Percentiles rank a stretch among this genome's conserved stretches.
Conservation (phyloP, 2,113 vertebrate species). For the Etheostoma spectabile region DNA sequence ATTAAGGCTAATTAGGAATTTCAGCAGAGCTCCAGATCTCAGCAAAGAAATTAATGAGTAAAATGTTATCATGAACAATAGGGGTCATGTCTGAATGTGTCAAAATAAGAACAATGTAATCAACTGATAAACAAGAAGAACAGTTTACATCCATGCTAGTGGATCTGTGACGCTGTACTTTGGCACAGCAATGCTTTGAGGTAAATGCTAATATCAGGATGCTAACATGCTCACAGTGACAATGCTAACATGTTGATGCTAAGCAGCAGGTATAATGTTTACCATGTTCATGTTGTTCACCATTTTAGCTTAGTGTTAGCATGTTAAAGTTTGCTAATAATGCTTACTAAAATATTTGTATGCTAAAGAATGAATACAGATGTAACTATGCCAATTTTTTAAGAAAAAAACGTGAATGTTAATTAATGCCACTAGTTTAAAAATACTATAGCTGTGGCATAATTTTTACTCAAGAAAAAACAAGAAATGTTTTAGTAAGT, state of each 20-base stretch:
- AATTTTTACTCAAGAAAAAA: not conserved
- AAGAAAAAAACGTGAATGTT: not conserved
- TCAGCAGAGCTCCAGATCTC: not conserved
- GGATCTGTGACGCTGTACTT: not conserved
- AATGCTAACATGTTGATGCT: too few species aligned
- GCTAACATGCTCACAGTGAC: not conserved
- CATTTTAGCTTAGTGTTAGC: not conserved
- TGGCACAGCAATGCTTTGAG: not conserved
- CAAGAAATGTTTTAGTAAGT: not conserved
- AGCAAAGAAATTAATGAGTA: not conserved
- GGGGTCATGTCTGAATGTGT: not conserved
- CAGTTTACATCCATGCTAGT: not conserved
- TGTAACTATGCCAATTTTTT: not conserved
- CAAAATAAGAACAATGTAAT: not conserved
- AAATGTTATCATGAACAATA: not conserved
- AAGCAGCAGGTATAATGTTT: not conserved
- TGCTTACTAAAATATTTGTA: not conserved
- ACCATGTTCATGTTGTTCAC: not conserved
- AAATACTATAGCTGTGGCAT: not conserved
- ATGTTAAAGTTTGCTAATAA: not conserved
- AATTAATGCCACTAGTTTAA: not conserved
- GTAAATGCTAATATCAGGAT: not conserved
- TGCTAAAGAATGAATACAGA: not conserved
- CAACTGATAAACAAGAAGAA: not conserved
- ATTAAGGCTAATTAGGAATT: constrained; percentile 10